Conservation (phyloP, 2,888 invertebrate genomes). For the Pseudeuparius sepicola region DNA sequence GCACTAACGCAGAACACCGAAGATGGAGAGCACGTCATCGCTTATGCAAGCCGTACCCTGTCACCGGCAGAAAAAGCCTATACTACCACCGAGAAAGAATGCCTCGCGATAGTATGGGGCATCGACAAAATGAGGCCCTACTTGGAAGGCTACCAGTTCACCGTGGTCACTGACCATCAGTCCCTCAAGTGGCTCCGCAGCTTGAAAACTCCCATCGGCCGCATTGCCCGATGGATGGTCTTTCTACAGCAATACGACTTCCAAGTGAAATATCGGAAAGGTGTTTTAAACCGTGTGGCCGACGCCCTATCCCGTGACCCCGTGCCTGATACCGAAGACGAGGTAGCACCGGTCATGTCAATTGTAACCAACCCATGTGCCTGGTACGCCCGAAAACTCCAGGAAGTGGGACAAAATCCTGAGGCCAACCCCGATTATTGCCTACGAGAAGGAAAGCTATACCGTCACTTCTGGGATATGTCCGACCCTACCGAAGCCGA, state of each 20-base stretch:
- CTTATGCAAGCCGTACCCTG: constrained; percentile 23
- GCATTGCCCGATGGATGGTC: background rate
- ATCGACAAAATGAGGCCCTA: constrained; percentile 20
- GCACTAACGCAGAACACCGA: constrained; percentile 20
- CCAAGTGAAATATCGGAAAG: constrained; percentile 1
- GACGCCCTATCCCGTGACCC: constrained; percentile 1
- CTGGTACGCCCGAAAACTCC: too few species aligned
- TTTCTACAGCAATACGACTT: background rate
- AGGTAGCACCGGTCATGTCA: background rate
- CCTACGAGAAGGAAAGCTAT: too few species aligned
- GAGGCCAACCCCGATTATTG: constrained; percentile 1
- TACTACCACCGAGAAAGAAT: constrained; percentile 23
- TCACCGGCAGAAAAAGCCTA: constrained; percentile 9
- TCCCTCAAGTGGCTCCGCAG: constrained; percentile 9
- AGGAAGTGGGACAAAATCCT: background rate
- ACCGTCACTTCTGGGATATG: constrained; percentile 7
- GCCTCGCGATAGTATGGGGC: constrained; percentile 24
- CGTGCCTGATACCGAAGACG: background rate
- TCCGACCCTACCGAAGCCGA: constrained; percentile 1
- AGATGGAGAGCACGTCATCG: constrained; percentile 19
- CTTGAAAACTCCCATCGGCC: background rate
- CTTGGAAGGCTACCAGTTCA: constrained; percentile 20
- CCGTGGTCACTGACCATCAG: constrained; percentile 25
- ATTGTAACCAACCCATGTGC: too few species aligned
- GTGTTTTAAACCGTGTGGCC: too few species aligned